Evolutionary conservation across 2,888 invertebrate species (phyloP), one percentile per base, ranked within the genome.

Genomic region (Zaprionus bogoriensis): DNA sequence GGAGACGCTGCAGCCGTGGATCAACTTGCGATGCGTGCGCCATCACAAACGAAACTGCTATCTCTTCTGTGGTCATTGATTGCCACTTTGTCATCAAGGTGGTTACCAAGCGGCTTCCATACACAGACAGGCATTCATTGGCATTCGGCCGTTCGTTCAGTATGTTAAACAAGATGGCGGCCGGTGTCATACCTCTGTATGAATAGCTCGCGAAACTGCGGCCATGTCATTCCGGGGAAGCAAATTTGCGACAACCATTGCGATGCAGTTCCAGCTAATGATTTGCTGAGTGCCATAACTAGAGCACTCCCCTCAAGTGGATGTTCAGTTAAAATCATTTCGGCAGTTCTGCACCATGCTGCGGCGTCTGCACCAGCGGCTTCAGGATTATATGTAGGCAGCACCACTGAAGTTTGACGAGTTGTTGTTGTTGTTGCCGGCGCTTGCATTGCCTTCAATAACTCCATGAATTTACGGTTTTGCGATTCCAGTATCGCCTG

Each of bases 21-120:
- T 59, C 59, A 23, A 58, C 12, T 57, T 48, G 46, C 1, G 30
- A 45, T 28, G 42, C 36, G 42, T 50, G 50, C 3, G 57, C 50
- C 36, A 44, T 4, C 3, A 38, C 27, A 27, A 50, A n/a, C 6
- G 50, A 58, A 7, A 50, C 50, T 2, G 44, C 57, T 2, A 41
- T 30, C 32, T 59, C 44, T 9, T 58, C 57, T n/a, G 44, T n/a
- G n/a, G n/a, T n/a, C n/a, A n/a, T n/a, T n/a, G n/a, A n/a, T n/a
- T 58, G 32, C 20, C 20, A 55, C 22, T 57, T 47, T 4, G 48
- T 30, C 47, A 57, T 39, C 3, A 48, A 10, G 6, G 42, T 3
- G 23, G 57, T 48, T 41, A 48, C 42, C 10, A 42, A 42, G 6
- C 42, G 25, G 32, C 57, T 57, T n/a, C 42, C 48, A 12, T 44